Evolutionary conservation across 2,797 vertebrate genomes (phyloP), one percentile per base, ranked within the genome.

Genomic region (Parauchenoglanis ngamensis): DNA sequence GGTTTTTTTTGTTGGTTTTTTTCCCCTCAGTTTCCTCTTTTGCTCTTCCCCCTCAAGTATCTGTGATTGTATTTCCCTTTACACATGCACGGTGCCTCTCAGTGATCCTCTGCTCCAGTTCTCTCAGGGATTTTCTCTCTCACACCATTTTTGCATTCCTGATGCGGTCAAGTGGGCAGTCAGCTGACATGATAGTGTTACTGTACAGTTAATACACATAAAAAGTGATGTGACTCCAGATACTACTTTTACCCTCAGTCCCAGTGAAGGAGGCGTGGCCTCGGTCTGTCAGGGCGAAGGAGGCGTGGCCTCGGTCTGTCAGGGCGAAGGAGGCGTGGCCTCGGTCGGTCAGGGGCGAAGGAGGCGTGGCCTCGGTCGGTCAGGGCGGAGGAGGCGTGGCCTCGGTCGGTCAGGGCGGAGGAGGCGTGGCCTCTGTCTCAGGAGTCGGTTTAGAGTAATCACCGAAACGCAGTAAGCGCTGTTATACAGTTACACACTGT

Each of bases 1-100:
- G 31, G 25, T 91, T 92, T 63, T n/a, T 46, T 2, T 91, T 89
- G 88, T 92, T 91, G 90, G n/a, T 91, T 88, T 92, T 91, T 92
- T 61, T 25, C 21, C 1, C 7, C 52, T 56, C 77, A 79, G 31
- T 79, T 79, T 79, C 77, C 77, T 79, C 77, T 79, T 79, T 59
- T 79, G 54, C 54, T 84, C 91, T 87, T 89, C 91, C 85, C 87
- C 86, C 87, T 91, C 63, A 84, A 61, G 52, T 85, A 44, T 70
- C 83, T 72, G 49, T 70, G 61, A 23, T n/a, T 85, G 56, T 72
- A 84, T 89, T 92, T 88, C 85, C 67, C 87, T 88, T 89, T 40
- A 40, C 1, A 40, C 35, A 21, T 46, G 4, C 31, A 44, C 68
- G 2, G 6, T 28, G 3, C 15, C 25, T 13, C 28, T 1, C 5